These are phyloP conservation scores for Trissoscelio sp. DNA, from an alignment of 2,888 invertebrate species.

Conservation along the genomic window DNA sequence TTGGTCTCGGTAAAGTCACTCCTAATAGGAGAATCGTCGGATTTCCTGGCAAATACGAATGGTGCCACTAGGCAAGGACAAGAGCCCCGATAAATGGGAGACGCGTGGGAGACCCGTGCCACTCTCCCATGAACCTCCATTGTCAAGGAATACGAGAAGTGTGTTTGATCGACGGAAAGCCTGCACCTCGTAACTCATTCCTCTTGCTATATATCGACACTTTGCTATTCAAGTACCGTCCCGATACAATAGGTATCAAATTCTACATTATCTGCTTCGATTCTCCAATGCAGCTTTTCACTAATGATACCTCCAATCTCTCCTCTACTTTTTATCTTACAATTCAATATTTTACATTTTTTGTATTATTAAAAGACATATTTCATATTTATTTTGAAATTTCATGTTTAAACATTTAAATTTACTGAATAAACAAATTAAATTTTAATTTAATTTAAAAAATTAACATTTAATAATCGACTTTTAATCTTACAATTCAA, in stretches of 20 bases:
- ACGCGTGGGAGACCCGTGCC: constrained; percentile 76
- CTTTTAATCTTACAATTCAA: too few relatives aligned
- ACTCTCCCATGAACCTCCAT: constrained; percentile 79
- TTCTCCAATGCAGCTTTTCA: constrained; percentile 33
- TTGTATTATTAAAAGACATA: too few relatives aligned
- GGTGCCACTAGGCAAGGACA: constrained; percentile 78
- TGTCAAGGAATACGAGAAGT: constrained; percentile 76
- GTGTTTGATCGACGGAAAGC: constrained; percentile 64
- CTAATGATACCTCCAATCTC: not conserved
- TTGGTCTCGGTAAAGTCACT: constrained; percentile 10
- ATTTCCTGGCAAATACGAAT: constrained; percentile 70
- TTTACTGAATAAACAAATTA: too few relatives aligned
- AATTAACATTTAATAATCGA: too few relatives aligned
- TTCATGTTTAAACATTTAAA: too few relatives aligned
- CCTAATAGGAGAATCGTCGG: constrained; percentile 48
- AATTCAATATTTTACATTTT: not conserved
- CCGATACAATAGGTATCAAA: constrained; percentile 55
- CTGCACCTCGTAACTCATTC: constrained; percentile 55
- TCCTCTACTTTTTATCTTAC: not conserved
- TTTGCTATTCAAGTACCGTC: constrained; percentile 49
- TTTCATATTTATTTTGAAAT: not conserved
- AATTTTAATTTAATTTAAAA: too few relatives aligned
- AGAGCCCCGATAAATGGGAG: constrained; percentile 73
- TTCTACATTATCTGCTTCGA: constrained; percentile 52
- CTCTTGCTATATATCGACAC: constrained; percentile 45